Conservation (phyloP, 2,113 vertebrate genomes). For the Acrocephalus kingi region DNA sequence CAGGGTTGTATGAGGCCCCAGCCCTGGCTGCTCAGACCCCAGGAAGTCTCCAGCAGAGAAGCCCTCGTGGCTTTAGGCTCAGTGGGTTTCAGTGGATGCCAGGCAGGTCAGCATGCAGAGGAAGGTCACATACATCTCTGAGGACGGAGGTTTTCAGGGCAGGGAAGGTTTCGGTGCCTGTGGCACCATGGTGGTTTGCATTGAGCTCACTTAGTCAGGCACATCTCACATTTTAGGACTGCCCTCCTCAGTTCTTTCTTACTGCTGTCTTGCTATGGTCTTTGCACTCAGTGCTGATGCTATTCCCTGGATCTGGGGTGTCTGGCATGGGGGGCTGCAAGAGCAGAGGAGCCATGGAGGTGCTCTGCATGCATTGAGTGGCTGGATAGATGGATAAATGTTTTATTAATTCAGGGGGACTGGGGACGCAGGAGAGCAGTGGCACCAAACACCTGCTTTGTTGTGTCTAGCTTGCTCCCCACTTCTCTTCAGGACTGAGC, state of each 20-base stretch:
- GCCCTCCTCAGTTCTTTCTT: not conserved
- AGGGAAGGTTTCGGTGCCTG: not conserved
- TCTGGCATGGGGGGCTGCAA: not conserved
- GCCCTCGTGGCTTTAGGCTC: not conserved
- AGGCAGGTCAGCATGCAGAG: fast-evolving
- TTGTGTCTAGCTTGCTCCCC: not conserved
- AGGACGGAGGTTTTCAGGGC: not conserved
- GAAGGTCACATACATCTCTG: not conserved
- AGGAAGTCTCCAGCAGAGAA: not conserved
- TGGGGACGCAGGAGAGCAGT: not conserved
- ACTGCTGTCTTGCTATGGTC: not conserved
- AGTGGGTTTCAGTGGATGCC: fast-evolving
- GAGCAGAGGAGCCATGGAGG: not conserved
- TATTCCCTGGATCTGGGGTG: not conserved
- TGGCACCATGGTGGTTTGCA: not conserved
- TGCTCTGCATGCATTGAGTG: not conserved
- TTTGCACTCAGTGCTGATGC: not conserved
- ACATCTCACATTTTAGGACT: not conserved
- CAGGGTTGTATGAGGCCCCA: fast-evolving
- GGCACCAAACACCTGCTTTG: not conserved
- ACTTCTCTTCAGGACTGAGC: not conserved
- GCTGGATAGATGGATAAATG: not conserved
- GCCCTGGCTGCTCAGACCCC: not conserved
- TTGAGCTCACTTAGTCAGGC: not conserved
- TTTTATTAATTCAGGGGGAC: not conserved